A percentile compares a stretch with the other conserved stretches of the same genome.
Evolutionary conservation across 1,140 invertebrate species (phyloP).

Genomic region (Drosophila triauraria): DNA sequence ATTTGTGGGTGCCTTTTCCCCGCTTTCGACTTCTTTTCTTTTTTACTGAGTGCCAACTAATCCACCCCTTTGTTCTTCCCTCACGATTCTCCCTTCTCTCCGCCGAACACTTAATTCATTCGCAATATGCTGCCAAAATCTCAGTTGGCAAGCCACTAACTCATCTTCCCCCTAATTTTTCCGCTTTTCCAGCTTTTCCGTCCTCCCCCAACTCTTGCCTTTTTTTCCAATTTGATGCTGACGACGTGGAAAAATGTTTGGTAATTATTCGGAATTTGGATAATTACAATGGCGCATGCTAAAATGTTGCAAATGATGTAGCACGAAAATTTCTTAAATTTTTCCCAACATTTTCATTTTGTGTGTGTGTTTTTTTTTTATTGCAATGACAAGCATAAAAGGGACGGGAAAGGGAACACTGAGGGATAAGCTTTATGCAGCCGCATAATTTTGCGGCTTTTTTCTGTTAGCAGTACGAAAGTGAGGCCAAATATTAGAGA

Average conservation of each 20-base stretch:
- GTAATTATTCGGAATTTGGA: constrained; percentile 73
- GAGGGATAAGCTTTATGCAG: constrained; percentile 19
- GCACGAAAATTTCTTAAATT: constrained; percentile 43
- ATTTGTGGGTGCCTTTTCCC: constrained; percentile 24
- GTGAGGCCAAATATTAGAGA: constrained; percentile 6
- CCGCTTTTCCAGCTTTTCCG: not conserved
- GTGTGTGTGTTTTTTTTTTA: constrained; percentile 1
- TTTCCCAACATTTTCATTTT: constrained; percentile 53
- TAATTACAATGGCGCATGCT: constrained; percentile 67
- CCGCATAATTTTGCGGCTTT: constrained; percentile 64
- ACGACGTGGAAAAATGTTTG: constrained; percentile 73
- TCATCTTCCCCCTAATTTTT: constrained; percentile 25
- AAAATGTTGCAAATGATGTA: constrained; percentile 62
- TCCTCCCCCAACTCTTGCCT: not conserved
- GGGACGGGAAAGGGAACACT: not conserved
- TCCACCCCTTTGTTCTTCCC: constrained; percentile 1
- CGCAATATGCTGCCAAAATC: constrained; percentile 57
- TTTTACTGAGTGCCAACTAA: constrained; percentile 28
- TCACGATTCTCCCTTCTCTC: not conserved
- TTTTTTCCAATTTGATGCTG: constrained; percentile 52
- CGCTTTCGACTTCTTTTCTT: not conserved
- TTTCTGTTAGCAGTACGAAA: not conserved
- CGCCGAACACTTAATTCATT: constrained; percentile 41
- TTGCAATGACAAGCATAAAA: constrained; percentile 2
- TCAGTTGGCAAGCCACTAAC: constrained; percentile 63